These are phyloP conservation scores for Chydorus sphaericus DNA, from an alignment of 2,888 invertebrate genomes.

Conservation along the genomic window DNA sequence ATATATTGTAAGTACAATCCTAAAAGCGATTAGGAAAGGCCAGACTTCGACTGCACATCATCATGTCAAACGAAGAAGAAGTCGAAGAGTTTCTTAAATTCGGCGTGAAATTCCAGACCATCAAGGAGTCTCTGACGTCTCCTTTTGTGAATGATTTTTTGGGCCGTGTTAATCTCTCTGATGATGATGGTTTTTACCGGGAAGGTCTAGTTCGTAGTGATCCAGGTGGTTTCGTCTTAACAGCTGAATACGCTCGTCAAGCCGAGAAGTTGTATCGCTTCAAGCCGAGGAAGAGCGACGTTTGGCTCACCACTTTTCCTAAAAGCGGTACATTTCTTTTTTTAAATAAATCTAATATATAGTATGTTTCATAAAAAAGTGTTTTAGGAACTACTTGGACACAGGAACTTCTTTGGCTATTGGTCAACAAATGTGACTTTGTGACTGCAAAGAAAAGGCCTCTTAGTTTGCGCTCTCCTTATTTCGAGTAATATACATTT, in stretches of 20 bases:
- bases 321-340: constrained; percentile 58
- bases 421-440: constrained; percentile 25
- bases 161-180: no score
- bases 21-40: no score
- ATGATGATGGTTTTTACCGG: no score
- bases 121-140: not conserved
- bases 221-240: constrained; percentile 10
- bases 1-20: no score
- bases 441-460: constrained; percentile 27
- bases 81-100: no score
- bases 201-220: constrained; percentile 8
- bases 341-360: no score
- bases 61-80: no score
- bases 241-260: constrained; percentile 31
- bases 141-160: not conserved
- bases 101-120: not conserved
- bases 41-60: no score
- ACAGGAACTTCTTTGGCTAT: constrained; percentile 30
- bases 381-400: constrained; percentile 29
- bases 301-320: constrained; percentile 61
- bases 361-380: no score
- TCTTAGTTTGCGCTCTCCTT: constrained; percentile 29
- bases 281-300: constrained; percentile 46
- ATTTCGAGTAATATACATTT: constrained; percentile 26
- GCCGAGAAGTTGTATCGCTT: constrained; percentile 54